Evolutionary conservation across 2,113 vertebrate genomes (phyloP), one percentile per base, ranked within the genome.

Genomic region (Jacana jacana): DNA sequence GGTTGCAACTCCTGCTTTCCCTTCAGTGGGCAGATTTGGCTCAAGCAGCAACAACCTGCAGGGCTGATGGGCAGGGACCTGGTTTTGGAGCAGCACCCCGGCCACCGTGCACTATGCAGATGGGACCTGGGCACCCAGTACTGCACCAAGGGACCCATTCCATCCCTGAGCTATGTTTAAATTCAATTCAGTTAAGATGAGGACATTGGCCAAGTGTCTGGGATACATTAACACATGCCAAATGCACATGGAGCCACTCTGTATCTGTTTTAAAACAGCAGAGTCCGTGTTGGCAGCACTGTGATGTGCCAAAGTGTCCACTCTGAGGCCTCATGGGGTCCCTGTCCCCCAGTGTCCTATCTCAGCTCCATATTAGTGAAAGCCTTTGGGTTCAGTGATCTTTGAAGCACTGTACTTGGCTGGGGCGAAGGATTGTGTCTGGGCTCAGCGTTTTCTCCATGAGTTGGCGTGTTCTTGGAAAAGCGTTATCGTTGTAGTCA

Each of bases 321-420:
- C 30, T 58, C 33, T 0, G 2, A 39, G 44, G 27, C 39, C 0
- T 0, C 0, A 0, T 14, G 31, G 16, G 44, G 27, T 49, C 51
- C 1, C 0, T 42, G 61, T 11, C 22, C 24, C 58, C 17, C 54
- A 52, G 27, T 15, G 7, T 25, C 64, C 64, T 27, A 4, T 13
- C 22, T 11, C 70, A 73, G 65, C 25, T 30, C 48, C 42, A 1
- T 5, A 22, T 24, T 28, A 46, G 57, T 18, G 31, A 44, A 70
- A 82, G 44, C 27, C 61, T 37, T 9, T 2, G 16, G 9, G 31
- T 39, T 54, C 49, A 61, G 71, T 66, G 84, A 55, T n/a, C 46
- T 60, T 55, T 3, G 24, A 24, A 25, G 13, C 3, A 6, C 22
- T 46, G 31, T 4, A 48, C 37, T 57, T 75, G 52, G 18, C 52